These are phyloP conservation scores for Takifugu bimaculatus DNA, from an alignment of 2,113 vertebrate species.

Conservation along the genomic window DNA sequence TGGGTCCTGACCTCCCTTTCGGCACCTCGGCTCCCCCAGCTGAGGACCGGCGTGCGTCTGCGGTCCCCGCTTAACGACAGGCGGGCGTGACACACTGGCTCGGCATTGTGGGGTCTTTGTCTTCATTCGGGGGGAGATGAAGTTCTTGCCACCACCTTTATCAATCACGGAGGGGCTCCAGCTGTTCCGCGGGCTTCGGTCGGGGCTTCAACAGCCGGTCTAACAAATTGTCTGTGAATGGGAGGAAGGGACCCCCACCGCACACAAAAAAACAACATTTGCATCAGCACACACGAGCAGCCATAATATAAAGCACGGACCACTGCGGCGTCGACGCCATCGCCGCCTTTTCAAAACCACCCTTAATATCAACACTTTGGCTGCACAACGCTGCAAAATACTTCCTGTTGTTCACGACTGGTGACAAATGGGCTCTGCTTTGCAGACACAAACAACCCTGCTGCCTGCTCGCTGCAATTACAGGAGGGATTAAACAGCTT, in stretches of 20 bases:
- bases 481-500: slow-evolving; percentile 63
- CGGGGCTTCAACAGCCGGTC: slow-evolving; percentile 91
- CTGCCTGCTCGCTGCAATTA: slow-evolving; percentile 81
- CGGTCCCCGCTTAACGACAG: slow-evolving; percentile 95
- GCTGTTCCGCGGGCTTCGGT: slow-evolving; percentile 96
- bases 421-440: slow-evolving; percentile 86
- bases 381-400: slow-evolving; percentile 10
- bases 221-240: slow-evolving; percentile 99
- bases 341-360: neutral
- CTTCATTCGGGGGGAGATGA: slow-evolving; percentile 97
- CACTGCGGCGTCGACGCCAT: slow-evolving; percentile 12
- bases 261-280: slow-evolving; percentile 29
- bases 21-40: slow-evolving; percentile 88
- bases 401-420: slow-evolving; percentile 90
- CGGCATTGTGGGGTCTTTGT: slow-evolving; percentile 96
- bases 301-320: slow-evolving; percentile 8
- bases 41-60: slow-evolving; percentile 89
- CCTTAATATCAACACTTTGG: slow-evolving; percentile 2
- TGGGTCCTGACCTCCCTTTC: slow-evolving; percentile 91
- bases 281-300: slow-evolving; percentile 21
- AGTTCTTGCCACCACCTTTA: slow-evolving; percentile 96
- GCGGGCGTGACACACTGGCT: slow-evolving; percentile 92
- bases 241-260: slow-evolving; percentile 76
- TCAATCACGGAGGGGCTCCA: slow-evolving; percentile 99
- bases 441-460: slow-evolving; percentile 85